These are phyloP conservation scores for Brotula barbata DNA, from an alignment of 2,797 vertebrate species.

Conservation along the genomic window DNA sequence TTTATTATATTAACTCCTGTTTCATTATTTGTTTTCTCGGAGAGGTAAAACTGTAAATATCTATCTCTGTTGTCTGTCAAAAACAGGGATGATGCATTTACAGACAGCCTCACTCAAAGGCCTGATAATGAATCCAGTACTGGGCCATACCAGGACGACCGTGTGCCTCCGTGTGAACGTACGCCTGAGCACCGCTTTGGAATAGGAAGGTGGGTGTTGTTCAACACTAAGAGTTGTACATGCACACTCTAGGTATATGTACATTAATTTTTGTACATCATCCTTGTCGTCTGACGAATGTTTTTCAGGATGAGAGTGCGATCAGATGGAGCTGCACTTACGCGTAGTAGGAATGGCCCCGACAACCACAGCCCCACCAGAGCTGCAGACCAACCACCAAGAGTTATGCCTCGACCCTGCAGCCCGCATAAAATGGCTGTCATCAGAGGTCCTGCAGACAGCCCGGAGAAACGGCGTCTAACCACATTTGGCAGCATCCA, in stretches of 20 bases:
- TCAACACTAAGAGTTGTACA: background rate
- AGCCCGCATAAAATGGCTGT: slow-evolving; percentile 90
- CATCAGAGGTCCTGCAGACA: slow-evolving; percentile 82
- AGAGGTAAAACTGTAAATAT: slow-evolving; percentile 13
- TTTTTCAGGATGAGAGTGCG: slow-evolving; percentile 85
- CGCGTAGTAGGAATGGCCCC: slow-evolving; percentile 84
- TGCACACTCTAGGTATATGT: too few relatives aligned
- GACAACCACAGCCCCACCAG: slow-evolving; percentile 88
- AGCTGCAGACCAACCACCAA: slow-evolving; percentile 83
- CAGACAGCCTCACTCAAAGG: slow-evolving; percentile 87
- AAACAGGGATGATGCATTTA: slow-evolving; percentile 91
- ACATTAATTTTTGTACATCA: too few relatives aligned
- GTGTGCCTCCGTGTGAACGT: slow-evolving; percentile 85
- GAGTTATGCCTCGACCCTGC: slow-evolving; percentile 89
- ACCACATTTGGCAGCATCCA: slow-evolving; percentile 89
- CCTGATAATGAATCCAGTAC: slow-evolving; percentile 88
- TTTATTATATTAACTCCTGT: too few relatives aligned
- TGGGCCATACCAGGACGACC: slow-evolving; percentile 83
- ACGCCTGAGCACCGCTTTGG: slow-evolving; percentile 87
- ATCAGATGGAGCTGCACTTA: slow-evolving; percentile 89
- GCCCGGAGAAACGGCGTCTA: slow-evolving; percentile 90
- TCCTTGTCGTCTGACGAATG: background rate
- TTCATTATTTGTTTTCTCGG: slow-evolving; percentile 11
- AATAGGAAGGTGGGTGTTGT: slow-evolving; percentile 82
- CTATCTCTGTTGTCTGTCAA: slow-evolving; percentile 20